Evolutionary conservation across 2,888 invertebrate species (phyloP).

Genomic region (Phengaris arion): DNA sequence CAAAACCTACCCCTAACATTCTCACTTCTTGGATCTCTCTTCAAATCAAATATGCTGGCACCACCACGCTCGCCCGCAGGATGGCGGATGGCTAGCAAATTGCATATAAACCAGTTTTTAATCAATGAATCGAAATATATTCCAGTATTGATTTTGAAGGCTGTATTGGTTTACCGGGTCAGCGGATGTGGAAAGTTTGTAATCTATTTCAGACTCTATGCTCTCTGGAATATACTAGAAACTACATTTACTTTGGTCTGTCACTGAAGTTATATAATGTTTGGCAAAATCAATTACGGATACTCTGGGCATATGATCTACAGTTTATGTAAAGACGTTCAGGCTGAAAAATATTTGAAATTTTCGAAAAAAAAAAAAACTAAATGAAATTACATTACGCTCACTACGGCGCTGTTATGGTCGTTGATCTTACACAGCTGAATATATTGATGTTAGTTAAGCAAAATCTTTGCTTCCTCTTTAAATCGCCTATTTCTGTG

Average conservation of each 20-base stretch:
- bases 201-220: not conserved
- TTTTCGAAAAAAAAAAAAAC: too few relatives aligned
- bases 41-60: not conserved
- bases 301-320: too few relatives aligned
- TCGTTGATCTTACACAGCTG: too few relatives aligned
- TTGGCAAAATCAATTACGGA: too few relatives aligned
- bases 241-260: not conserved
- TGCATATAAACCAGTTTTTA: not conserved
- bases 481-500: too few relatives aligned
- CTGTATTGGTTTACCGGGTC: not conserved
- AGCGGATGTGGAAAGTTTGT: not conserved
- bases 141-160: constrained; percentile 6
- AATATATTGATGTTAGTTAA: too few relatives aligned
- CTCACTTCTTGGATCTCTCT: not conserved
- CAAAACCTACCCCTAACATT: not conserved
- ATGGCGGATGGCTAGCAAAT: not conserved
- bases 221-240: not conserved
- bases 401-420: too few relatives aligned
- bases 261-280: too few relatives aligned
- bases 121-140: constrained; percentile 1
- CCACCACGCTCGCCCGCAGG: not conserved
- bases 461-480: too few relatives aligned
- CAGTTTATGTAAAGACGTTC: too few relatives aligned
- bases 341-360: too few relatives aligned
- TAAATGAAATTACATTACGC: too few relatives aligned